These are phyloP conservation scores for Menidia menidia DNA, from an alignment of 2,797 vertebrate species.

Conservation along the genomic window DNA sequence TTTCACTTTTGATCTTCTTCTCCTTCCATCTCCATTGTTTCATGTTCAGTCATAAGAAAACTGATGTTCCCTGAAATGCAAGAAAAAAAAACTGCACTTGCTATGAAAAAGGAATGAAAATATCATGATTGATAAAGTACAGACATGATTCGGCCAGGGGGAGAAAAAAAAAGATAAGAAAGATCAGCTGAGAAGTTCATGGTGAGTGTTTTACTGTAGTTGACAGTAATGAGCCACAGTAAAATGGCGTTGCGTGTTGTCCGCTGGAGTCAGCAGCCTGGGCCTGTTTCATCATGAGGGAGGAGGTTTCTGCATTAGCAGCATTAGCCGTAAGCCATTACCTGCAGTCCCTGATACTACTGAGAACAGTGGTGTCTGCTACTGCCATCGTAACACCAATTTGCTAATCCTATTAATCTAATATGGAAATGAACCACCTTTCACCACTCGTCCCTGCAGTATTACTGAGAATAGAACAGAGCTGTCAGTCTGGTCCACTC, in stretches of 20 bases:
- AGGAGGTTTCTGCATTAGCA: constrained; percentile 36
- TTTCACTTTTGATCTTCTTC: too few relatives aligned
- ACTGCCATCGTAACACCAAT: background rate
- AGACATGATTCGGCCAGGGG: constrained; percentile 6
- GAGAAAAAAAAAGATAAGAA: background rate
- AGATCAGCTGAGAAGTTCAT: too few relatives aligned
- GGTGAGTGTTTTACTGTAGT: constrained; percentile 8
- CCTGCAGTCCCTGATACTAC: too few relatives aligned
- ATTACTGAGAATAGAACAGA: background rate
- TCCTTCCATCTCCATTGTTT: too few relatives aligned
- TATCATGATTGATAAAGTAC: background rate
- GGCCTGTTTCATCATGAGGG: constrained; percentile 26
- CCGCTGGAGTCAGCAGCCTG: constrained; percentile 17
- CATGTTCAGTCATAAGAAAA: too few relatives aligned
- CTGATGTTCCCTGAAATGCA: too few relatives aligned
- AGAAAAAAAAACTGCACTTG: too few relatives aligned
- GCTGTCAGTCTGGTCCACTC: background rate
- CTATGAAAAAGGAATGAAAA: too few relatives aligned
- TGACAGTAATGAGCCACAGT: constrained; percentile 26
- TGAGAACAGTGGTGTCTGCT: background rate
- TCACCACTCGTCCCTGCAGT: background rate
- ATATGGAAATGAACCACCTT: background rate
- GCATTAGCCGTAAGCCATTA: constrained; percentile 15
- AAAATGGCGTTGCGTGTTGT: constrained; percentile 17
- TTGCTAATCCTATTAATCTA: background rate